Conservation (phyloP, 2,797 vertebrate genomes). For the Heliangelus exortis region DNA sequence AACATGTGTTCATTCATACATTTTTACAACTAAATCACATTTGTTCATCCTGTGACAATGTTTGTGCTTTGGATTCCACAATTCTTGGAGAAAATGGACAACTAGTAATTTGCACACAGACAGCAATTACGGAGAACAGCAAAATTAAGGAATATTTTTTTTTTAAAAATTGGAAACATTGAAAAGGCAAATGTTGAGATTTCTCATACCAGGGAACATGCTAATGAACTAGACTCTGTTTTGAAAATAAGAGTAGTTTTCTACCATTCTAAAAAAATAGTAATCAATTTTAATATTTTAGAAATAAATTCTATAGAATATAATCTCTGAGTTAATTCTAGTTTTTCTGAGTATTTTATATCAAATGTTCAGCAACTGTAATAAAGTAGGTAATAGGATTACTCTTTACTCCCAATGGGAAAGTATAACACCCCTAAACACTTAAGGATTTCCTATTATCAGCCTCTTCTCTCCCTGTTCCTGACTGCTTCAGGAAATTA, state of each 20-base stretch:
- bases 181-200: neutral
- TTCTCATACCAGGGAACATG: neutral
- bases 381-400: neutral
- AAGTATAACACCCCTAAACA: neutral
- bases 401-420: neutral
- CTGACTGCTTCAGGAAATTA: neutral
- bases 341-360: conserved; percentile 51
- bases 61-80: neutral
- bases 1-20: neutral
- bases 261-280: conserved; percentile 65
- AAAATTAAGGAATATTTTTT: neutral
- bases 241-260: conserved; percentile 61
- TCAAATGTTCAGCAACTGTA: conserved; percentile 1
- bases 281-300: conserved; percentile 53
- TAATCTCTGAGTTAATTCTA: conserved; percentile 61
- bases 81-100: conserved; percentile 14
- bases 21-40: neutral
- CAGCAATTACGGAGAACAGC: neutral
- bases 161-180: neutral
- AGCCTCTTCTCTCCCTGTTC: neutral
- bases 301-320: conserved; percentile 69
- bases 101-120: neutral
- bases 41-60: neutral
- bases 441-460: neutral
- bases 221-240: conserved; percentile 25